phyloP scores from a whole-genome alignment of 2,888 invertebrate genomes.

The Polyommatus icarus region DNA sequence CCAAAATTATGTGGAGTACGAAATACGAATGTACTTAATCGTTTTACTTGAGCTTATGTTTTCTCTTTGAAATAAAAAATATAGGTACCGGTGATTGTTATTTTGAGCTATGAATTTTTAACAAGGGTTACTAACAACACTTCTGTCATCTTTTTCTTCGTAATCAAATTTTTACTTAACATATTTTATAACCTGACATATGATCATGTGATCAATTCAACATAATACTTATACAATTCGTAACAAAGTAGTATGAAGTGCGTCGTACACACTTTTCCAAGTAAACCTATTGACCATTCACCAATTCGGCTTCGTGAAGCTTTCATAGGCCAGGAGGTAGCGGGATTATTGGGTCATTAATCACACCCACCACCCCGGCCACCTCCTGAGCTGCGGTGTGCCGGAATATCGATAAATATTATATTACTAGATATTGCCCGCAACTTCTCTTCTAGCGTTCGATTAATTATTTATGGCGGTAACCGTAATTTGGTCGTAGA shows the following conservation, averaged over 20 bases:
- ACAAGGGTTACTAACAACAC: too few species aligned
- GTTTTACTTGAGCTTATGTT: not conserved
- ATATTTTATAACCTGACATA: too few species aligned
- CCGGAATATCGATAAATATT: constrained; percentile 19
- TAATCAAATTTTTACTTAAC: too few species aligned
- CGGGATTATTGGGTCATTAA: constrained; percentile 79
- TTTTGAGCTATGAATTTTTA: too few species aligned
- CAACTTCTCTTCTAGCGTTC: too few species aligned
- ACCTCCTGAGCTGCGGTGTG: constrained; percentile 39
- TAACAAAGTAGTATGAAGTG: constrained; percentile 39
- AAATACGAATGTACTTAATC: not conserved
- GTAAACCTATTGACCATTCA: constrained; percentile 79
- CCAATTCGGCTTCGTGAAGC: constrained; percentile 80
- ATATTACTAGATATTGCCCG: constrained; percentile 23
- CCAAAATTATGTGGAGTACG: not conserved
- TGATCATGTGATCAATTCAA: too few species aligned
- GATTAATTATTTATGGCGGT: too few species aligned
- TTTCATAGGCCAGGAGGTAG: constrained; percentile 65
- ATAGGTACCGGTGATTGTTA: too few species aligned
- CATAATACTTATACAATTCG: not conserved
- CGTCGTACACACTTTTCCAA: constrained; percentile 61
- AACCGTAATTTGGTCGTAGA: too few species aligned
- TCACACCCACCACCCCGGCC: constrained; percentile 61
- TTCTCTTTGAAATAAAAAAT: too few species aligned
- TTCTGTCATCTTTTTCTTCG: too few species aligned